These are phyloP conservation scores for Suricata suricatta DNA, from an alignment of 2,113 vertebrate genomes.

Conservation along the genomic window DNA sequence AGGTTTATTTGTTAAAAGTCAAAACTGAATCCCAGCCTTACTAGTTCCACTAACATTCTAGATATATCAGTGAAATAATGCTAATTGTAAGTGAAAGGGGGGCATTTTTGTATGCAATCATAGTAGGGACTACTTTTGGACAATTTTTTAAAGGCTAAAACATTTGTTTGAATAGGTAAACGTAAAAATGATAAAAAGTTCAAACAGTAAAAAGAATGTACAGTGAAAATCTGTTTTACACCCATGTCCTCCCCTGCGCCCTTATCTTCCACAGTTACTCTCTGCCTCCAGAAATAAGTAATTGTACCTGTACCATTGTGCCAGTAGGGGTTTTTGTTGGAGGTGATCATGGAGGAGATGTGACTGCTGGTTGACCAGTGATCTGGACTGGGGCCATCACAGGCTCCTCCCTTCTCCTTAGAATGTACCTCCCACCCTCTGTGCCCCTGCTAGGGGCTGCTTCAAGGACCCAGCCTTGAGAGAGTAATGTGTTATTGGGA, in stretches of 20 bases:
- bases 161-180: neutral
- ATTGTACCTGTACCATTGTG: neutral
- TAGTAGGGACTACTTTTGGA: neutral
- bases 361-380: neutral
- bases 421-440: neutral
- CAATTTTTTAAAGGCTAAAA: neutral
- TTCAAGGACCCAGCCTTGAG: neutral
- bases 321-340: neutral
- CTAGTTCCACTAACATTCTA: neutral
- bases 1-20: neutral
- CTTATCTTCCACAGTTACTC: neutral
- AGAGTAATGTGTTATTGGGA: neutral
- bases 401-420: neutral
- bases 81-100: neutral
- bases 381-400: neutral
- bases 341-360: neutral
- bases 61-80: neutral
- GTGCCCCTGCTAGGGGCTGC: too few relatives aligned
- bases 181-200: neutral
- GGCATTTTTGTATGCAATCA: neutral
- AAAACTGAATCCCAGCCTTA: neutral
- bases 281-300: neutral
- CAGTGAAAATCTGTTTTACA: neutral
- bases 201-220: neutral
- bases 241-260: accelerated